Evolutionary conservation across 2,888 invertebrate genomes (phyloP), one percentile per base, ranked within the genome.

Genomic region (Artemia sinica): DNA sequence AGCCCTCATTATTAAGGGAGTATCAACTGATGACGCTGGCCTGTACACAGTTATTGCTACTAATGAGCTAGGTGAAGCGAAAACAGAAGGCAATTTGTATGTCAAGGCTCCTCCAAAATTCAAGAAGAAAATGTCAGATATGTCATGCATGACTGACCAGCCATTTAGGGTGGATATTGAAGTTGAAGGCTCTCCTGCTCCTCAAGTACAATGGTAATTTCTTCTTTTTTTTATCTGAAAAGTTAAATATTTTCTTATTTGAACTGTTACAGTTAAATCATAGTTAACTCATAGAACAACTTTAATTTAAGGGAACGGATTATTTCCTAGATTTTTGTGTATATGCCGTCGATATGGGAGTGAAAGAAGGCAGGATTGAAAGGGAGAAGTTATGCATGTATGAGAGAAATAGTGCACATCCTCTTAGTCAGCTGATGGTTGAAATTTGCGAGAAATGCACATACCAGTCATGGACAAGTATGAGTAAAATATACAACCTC

Each of bases 51-150:
- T 91, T 71, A 83, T 82, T 11, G 91, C 91, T 0, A 82, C 83
- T 74, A 93, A 93, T 76, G 91, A 92, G 72, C 81, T 91, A 3
- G 92, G 92, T 0, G 85, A 85, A 74, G 89, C 88, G 74, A 80
- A 83, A 52, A 84, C 86, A 50, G 84, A 86, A 71, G 84, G 91
- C 76, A 84, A 84, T 71, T 80, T 93, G 13, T 81, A 84, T 48
- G 88, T 93, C 1, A 89, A 89, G 77, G 86, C 87, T 18, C 86
- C 91, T 14, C 94, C 94, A 0, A 91, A 87, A 78, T 88, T 95
- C 74, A 88, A 84, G 75, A 84, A 83, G 74, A 90, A 88, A 77
- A 81, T 92, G 71, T 83, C 84, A 71, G 89, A 92, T 76, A 82
- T 87, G 70, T 84, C 84, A 0, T 87, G 86, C 66, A 81, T 84